Conservation (phyloP, 2,797 vertebrate species). For the Phrynocephalus guinanensis region DNA sequence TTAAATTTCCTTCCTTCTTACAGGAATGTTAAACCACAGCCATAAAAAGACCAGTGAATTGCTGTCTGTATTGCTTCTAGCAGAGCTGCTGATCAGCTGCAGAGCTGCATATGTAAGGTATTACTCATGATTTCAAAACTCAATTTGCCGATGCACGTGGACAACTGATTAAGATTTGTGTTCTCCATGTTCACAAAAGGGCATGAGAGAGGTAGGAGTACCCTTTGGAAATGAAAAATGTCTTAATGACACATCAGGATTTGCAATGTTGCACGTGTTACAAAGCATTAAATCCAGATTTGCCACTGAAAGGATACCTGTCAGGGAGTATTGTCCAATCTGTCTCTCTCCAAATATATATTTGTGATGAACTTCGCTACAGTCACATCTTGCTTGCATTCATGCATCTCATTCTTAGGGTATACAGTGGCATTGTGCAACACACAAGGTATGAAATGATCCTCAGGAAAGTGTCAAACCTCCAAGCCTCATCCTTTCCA, state of each 20-base stretch:
- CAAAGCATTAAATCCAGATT: not conserved
- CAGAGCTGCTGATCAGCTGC: slow-evolving; percentile 2
- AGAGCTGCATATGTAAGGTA: not conserved
- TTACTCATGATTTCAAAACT: slow-evolving; percentile 13
- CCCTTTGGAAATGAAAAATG: not conserved
- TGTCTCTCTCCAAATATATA: not conserved
- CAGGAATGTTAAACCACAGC: not conserved
- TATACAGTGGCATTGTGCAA: not conserved
- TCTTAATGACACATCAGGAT: slow-evolving; percentile 1
- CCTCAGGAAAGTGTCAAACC: not conserved
- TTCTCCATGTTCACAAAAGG: not conserved
- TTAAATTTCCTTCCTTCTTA: slow-evolving; percentile 22
- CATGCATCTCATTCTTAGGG: not conserved
- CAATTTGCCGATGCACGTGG: not conserved
- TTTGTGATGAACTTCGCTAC: not conserved
- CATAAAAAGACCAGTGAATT: not conserved
- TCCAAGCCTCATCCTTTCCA: not conserved
- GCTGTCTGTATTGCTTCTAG: not conserved
- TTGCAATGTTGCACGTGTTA: not conserved
- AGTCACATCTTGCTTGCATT: not conserved
- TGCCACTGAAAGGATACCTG: not conserved
- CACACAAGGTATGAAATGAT: not conserved
- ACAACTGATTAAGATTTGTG: not conserved
- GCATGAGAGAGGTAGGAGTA: not conserved
- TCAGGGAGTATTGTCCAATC: not conserved